Evolutionary conservation across 2,797 vertebrate genomes (phyloP).

Genomic region (Platalea minor): DNA sequence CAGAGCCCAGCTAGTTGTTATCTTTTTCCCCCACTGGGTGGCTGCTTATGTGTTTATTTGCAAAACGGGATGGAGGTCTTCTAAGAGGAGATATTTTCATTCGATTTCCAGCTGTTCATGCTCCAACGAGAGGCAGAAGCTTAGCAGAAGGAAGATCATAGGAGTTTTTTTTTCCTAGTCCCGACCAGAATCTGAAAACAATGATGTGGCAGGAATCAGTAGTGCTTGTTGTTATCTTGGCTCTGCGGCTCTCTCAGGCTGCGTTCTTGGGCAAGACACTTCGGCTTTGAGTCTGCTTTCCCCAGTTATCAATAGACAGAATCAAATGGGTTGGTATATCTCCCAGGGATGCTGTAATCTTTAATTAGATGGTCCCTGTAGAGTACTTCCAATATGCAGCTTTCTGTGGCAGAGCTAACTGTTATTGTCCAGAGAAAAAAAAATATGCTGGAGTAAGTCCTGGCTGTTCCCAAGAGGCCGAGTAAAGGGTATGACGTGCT

Average conservation of each 20-base stretch:
- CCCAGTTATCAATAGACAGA: not conserved
- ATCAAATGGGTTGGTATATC: not conserved
- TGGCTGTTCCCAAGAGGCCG: not conserved
- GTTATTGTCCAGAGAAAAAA: not conserved
- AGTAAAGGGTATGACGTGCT: not conserved
- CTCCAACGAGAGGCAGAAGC: not conserved
- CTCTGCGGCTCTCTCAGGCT: not conserved
- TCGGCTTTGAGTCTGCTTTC: not conserved
- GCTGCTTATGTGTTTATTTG: conserved; percentile 42
- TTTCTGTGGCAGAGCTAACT: not conserved
- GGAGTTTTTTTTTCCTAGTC: not conserved
- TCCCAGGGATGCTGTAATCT: not conserved
- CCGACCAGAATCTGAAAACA: not conserved
- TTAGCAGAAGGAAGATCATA: not conserved
- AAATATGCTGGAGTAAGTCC: not conserved
- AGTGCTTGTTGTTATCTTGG: not conserved
- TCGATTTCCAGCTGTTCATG: not conserved
- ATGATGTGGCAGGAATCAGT: not conserved
- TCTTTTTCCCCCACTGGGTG: not conserved
- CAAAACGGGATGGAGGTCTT: not conserved
- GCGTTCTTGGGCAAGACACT: not conserved
- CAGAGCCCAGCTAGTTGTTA: not conserved
- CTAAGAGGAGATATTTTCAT: not conserved
- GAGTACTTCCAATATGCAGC: not conserved
- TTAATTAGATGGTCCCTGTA: not conserved